These are phyloP conservation scores for Muscicapa comitata DNA, from an alignment of 2,797 vertebrate species.

Conservation along the genomic window DNA sequence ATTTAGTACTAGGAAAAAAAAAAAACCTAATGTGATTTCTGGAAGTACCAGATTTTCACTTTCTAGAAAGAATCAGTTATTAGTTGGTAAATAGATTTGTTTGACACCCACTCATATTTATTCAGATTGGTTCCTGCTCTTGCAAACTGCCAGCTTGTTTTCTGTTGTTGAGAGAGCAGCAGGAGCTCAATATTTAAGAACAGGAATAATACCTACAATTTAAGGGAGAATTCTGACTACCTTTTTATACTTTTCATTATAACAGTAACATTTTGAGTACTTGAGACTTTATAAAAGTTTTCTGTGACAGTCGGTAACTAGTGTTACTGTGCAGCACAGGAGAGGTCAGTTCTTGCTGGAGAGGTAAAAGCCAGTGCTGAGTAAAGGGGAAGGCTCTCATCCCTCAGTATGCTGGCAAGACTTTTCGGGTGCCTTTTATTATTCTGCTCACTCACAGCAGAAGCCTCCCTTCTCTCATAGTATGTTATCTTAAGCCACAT, in stretches of 20 bases:
- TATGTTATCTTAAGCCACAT: background rate
- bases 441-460: background rate
- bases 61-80: background rate
- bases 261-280: background rate
- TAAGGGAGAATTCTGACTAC: background rate
- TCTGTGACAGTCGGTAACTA: background rate
- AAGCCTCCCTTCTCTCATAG: rapidly evolving
- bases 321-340: background rate
- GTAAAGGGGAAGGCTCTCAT: background rate
- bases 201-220: conserved; percentile 22
- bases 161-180: background rate
- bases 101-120: background rate
- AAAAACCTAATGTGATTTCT: background rate
- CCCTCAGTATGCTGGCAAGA: background rate
- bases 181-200: background rate
- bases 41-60: background rate
- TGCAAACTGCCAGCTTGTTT: conserved; percentile 10
- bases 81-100: background rate
- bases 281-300: background rate
- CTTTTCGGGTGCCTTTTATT: background rate
- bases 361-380: background rate
- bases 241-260: background rate
- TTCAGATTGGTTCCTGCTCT: conserved; percentile 4
- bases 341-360: background rate
- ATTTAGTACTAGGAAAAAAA: background rate